These are phyloP conservation scores for Limnephilus lunatus DNA, from an alignment of 2,888 invertebrate species.

Conservation along the genomic window DNA sequence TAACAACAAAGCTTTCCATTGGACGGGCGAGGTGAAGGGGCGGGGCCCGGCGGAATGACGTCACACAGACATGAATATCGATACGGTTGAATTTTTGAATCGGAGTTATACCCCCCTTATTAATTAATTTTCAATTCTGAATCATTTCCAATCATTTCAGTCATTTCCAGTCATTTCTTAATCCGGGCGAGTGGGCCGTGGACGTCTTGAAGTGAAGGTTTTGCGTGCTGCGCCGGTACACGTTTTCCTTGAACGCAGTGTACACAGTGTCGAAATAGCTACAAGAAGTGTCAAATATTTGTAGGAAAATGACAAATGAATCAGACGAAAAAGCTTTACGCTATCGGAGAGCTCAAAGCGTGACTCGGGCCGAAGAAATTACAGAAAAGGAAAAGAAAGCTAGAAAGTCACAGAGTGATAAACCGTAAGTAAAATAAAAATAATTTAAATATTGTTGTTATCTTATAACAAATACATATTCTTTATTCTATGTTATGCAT, in stretches of 20 bases:
- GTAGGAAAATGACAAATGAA: conserved; percentile 64
- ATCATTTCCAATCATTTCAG: too few species aligned
- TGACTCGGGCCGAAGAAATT: conserved; percentile 92
- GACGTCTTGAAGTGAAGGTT: background rate
- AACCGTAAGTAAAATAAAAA: conserved; percentile 84
- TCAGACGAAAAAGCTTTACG: conserved; percentile 78
- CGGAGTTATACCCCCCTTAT: too few species aligned
- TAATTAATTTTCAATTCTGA: too few species aligned
- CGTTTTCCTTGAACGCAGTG: background rate
- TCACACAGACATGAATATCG: too few species aligned
- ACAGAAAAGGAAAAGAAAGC: conserved; percentile 87
- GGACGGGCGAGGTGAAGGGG: too few species aligned
- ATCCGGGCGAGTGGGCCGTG: background rate
- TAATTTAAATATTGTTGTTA: background rate
- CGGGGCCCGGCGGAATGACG: too few species aligned
- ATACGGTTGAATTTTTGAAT: too few species aligned
- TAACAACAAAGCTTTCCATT: too few species aligned
- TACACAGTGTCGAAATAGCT: background rate
- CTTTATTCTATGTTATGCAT: background rate
- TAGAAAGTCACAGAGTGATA: conserved; percentile 88
- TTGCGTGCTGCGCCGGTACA: background rate
- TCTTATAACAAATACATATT: too few species aligned
- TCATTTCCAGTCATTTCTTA: background rate
- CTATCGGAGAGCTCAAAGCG: conserved; percentile 88
- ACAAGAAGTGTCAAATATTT: background rate